Base-by-base conservation (phyloP, 2,888 invertebrate species). In the Ornithoptera priamus region DNA sequence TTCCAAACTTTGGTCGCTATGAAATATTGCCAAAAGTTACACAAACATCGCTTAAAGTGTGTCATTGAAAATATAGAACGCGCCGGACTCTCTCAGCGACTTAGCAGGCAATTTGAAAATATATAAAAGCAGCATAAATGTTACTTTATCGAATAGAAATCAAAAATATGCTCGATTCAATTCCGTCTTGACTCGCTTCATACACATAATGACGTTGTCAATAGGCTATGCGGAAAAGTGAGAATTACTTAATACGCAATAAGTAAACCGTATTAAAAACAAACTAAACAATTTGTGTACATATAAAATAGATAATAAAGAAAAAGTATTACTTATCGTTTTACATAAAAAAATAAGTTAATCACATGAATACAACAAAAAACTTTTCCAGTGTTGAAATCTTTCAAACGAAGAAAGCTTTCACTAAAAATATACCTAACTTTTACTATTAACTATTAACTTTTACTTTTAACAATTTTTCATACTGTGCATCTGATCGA, bases 51-150 rank as follows among this genome's bases (percentile, higher is more conserved):
- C 82, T 82, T 82, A 82, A 82, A 83, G 78, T 78, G 79, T 80
- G 75, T 77, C 81, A 84, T 86, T 81, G 83, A 84, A 86, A 86
- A 86, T 85, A 82, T 84, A 78, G 78, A 78, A 81, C 78, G 79
- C 77, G 78, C 78, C 77, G 76, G 77, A 82, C 77, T 79, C 76
- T 68, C 53, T 39, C 57, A 7, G 20, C n/a, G 64, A 10, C 56
- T 71, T 50, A 66, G 50, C 30, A 36, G 30, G 42, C 66, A 59
- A 60, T 60, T 53, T 53, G n/a, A 42, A 42, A 53, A 60, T 53
- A 61, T 30, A 20, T 36, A 50, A 53, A 30, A 15, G 20, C 15
- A 12, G 15, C 22, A 58, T 58, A 22, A 58, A 58, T 22, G 57
- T 58, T 58, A 15, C 57, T 22, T 58, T 58, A 58, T n/a, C 18